phyloP scores from a whole-genome alignment of 1,140 invertebrate genomes.

The Conopomorpha cramerella region DNA sequence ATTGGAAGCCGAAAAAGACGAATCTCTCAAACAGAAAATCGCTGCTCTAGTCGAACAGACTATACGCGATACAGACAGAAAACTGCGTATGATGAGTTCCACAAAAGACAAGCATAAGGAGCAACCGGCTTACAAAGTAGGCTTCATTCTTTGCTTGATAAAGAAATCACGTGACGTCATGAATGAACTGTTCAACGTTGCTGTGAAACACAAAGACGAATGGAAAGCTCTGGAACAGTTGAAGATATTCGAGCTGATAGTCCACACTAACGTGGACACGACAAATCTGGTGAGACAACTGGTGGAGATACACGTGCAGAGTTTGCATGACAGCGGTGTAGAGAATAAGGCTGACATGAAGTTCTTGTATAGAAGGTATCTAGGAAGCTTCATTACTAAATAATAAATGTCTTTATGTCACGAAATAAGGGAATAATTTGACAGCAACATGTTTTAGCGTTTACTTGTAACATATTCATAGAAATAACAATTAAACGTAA shows the following conservation, averaged over 20 bases:
- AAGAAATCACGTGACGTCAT: constrained; percentile 36
- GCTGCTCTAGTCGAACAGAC: constrained; percentile 24
- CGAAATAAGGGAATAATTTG: too few species aligned
- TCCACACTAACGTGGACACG: constrained; percentile 40
- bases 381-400: too few species aligned
- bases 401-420: too few species aligned
- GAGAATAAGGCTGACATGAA: too few species aligned
- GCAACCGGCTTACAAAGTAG: constrained; percentile 22
- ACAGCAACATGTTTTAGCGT: too few species aligned
- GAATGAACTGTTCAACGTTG: constrained; percentile 40
- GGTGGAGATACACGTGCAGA: constrained; percentile 28
- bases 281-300: constrained; percentile 34
- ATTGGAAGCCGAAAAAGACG: constrained; percentile 26
- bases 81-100: constrained; percentile 15
- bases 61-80: constrained; percentile 23
- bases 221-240: constrained; percentile 39
- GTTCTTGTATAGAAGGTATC: too few species aligned
- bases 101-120: constrained; percentile 20
- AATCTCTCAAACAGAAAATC: constrained; percentile 29
- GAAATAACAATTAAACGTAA: too few species aligned
- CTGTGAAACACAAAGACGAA: constrained; percentile 31
- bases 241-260: constrained; percentile 39
- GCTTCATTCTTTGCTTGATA: constrained; percentile 33
- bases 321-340: too few species aligned
- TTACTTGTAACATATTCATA: too few species aligned